Base-by-base conservation (phyloP, 1,140 invertebrate genomes). In the Scaptomyza hsui region DNA sequence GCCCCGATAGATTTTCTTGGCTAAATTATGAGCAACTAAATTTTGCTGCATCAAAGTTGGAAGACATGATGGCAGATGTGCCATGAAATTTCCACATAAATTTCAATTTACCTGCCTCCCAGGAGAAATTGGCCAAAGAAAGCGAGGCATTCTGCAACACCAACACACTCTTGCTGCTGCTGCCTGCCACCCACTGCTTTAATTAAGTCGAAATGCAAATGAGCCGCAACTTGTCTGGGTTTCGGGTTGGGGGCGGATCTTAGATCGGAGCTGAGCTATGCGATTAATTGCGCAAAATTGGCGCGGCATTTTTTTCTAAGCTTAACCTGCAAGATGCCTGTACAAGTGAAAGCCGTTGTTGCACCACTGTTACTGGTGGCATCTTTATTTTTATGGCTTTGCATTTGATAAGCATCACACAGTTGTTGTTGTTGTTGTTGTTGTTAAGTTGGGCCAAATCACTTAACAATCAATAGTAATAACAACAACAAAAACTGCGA, bases 241-340 rank as follows among this genome's bases (percentile, higher is more conserved):
- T 10, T 29, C 24, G 44, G 42, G 21, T 35, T 15, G 59, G 68
- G 59, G 73, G 78, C 70, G 78, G 57, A 45, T 56, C 48, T 57
- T 42, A 81, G 80, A 81, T 85, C 62, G 68, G 81, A 71, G n/a
- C 69, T 77, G 29, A 49, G 77, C 73, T 77, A 75, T 86, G 81
- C 81, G 78, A 85, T 85, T 85, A 85, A 85, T 85, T 85, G 81
- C 82, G 59, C 82, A 81, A 76, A 85, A 85, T 88, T 85, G 81
- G 73, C 69, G 69, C 78, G 63, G 76, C 75, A 86, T 76, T 85
- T 85, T 65, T 24, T 24, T 24, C 6, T n/a, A n/a, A n/a, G 24
- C 24, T 24, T 24, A 5, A n/a, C 72, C 79, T 80, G 77, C 76
- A 72, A 67, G 7, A n/a, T 37, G n/a, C 4, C 4, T 37, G 32